These are phyloP conservation scores for Stictonetta naevosa DNA, from an alignment of 2,113 vertebrate species.

Conservation along the genomic window DNA sequence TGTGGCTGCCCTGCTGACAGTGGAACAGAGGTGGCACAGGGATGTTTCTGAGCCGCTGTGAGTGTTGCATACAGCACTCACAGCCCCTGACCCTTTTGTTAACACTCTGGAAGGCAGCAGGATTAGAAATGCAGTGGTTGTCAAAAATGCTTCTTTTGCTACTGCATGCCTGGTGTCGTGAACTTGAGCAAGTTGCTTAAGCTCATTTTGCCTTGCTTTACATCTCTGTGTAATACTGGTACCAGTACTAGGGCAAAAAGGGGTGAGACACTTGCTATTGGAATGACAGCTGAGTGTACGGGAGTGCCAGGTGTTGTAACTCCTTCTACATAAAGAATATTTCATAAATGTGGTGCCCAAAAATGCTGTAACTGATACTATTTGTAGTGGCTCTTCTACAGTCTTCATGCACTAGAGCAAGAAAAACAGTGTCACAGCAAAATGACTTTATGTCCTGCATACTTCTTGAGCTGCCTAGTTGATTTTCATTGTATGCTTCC, in stretches of 20 bases:
- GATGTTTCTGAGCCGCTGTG: not conserved
- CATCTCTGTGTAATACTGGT: rapidly evolving
- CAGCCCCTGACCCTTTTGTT: not conserved
- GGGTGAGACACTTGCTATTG: not conserved
- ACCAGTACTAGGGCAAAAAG: not conserved
- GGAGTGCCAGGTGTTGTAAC: not conserved
- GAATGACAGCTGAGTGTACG: rapidly evolving
- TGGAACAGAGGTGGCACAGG: rapidly evolving
- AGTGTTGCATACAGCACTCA: rapidly evolving
- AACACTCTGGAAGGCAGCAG: not conserved
- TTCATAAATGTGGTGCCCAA: not conserved
- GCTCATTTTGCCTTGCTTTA: rapidly evolving
- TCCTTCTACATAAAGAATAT: not conserved
- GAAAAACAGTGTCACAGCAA: not conserved
- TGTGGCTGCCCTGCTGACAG: not conserved
- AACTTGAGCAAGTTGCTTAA: no score
- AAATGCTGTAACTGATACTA: rapidly evolving
- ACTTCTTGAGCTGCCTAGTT: not conserved
- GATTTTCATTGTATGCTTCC: not conserved
- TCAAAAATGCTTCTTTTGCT: not conserved
- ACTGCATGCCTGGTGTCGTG: not conserved
- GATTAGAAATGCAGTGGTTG: rapidly evolving
- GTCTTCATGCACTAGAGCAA: not conserved
- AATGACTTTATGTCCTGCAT: rapidly evolving
- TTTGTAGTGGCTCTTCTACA: not conserved